Evolutionary conservation across 1,140 invertebrate species (phyloP).

Genomic region (Paraescarpia echinospica): DNA sequence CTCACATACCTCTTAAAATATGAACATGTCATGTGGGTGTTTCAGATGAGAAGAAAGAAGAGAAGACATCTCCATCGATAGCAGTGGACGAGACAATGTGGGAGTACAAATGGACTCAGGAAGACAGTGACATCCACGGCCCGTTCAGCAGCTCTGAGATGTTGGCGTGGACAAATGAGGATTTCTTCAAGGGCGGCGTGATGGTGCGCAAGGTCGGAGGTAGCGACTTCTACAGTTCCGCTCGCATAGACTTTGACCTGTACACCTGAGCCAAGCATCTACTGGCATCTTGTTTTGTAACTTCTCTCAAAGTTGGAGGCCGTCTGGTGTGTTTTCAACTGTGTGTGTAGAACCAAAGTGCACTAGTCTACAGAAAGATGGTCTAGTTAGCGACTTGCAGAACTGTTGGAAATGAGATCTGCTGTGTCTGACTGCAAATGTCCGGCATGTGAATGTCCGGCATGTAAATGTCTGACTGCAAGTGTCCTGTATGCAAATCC

Average conservation of each 20-base stretch:
- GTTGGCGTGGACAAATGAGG: conserved; percentile 81
- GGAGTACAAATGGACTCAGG: conserved; percentile 88
- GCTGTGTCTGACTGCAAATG: no score
- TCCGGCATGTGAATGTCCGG: no score
- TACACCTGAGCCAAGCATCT: conserved; percentile 60
- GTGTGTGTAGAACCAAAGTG: neutral
- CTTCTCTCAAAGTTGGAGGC: neutral
- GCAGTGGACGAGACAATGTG: conserved; percentile 69
- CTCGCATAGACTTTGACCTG: conserved; percentile 90
- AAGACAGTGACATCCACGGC: conserved; percentile 77
- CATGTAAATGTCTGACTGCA: no score
- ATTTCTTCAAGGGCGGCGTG: conserved; percentile 78
- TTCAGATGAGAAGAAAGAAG: conserved; percentile 7
- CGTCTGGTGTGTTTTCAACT: neutral
- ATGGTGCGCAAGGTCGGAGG: conserved; percentile 71
- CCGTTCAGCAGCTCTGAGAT: conserved; percentile 84
- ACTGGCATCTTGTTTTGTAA: neutral
- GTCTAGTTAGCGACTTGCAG: neutral
- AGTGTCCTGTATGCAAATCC: no score
- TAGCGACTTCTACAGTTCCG: conserved; percentile 81
- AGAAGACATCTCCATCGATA: neutral
- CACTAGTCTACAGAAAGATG: neutral
- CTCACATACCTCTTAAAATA: no score
- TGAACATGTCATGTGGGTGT: neutral
- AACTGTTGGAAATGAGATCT: no score